Evolutionary conservation across 1,140 invertebrate species (phyloP).

Genomic region (Drosophila bocki): DNA sequence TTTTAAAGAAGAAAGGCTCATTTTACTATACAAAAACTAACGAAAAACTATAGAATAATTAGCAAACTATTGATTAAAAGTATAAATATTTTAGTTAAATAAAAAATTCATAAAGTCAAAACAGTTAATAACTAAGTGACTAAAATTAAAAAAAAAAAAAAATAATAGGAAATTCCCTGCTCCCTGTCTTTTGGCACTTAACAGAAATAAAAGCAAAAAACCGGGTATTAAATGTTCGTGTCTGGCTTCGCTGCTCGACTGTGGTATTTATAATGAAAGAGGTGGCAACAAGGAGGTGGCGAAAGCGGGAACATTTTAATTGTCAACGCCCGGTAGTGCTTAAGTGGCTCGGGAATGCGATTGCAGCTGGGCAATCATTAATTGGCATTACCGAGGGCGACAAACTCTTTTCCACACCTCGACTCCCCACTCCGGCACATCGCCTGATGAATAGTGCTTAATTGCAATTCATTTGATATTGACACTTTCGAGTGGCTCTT

Average conservation of each 20-base stretch:
- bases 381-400: conserved; percentile 53
- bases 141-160: neutral
- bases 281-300: neutral
- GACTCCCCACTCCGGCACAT: conserved; percentile 14
- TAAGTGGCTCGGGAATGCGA: conserved; percentile 53
- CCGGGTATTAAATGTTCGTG: neutral
- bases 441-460: conserved; percentile 69
- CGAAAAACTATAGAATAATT: neutral
- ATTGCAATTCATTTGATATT: conserved; percentile 78
- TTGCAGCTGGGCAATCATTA: conserved; percentile 56
- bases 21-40: neutral
- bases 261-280: conserved; percentile 21
- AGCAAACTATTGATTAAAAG: neutral
- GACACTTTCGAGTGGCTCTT: conserved; percentile 64
- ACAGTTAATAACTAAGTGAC: neutral
- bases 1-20: no score
- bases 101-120: no score
- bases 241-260: neutral
- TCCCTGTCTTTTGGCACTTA: no score
- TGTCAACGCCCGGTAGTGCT: conserved; percentile 57
- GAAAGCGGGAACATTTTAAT: conserved; percentile 63
- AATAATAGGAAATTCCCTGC: no score
- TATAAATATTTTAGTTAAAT: neutral
- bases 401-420: conserved; percentile 44
- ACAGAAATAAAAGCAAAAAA: neutral